Percentiles rank a stretch among this genome's conserved stretches.
phyloP scores from a whole-genome alignment of 2,113 vertebrate genomes.

The Microtus richardsoni region DNA sequence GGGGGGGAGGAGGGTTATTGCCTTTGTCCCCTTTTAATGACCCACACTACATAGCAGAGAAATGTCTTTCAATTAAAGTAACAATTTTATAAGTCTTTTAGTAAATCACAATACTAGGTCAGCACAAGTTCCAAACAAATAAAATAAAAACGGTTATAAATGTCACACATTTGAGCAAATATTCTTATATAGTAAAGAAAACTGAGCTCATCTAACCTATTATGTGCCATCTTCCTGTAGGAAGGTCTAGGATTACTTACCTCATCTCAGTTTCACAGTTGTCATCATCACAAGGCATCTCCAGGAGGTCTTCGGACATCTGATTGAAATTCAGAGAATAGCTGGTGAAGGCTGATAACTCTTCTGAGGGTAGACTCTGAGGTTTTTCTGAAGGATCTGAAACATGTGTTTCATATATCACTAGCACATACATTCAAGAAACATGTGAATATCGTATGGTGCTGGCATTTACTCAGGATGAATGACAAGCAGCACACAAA shows the following conservation, averaged over 20 bases:
- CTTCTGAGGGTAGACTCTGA: constrained; percentile 42
- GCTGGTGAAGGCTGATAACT: constrained; percentile 18
- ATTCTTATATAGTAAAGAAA: not conserved
- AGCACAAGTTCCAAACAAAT: not conserved
- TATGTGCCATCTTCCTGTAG: not conserved
- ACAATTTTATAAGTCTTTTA: constrained; percentile 24
- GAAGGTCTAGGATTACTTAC: constrained; percentile 30
- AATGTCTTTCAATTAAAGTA: constrained; percentile 37
- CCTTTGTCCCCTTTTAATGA: constrained; percentile 19
- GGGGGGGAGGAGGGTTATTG: not conserved
- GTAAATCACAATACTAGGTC: constrained; percentile 34
- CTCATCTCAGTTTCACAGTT: not conserved
- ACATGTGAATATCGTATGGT: not conserved
- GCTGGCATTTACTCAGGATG: not conserved
- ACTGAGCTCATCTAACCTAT: not conserved
- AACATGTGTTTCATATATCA: constrained; percentile 65
- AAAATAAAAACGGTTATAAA: not conserved
- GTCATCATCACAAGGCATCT: rapidly evolving
- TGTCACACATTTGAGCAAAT: not conserved
- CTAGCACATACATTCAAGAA: constrained; percentile 43
- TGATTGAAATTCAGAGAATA: not conserved
- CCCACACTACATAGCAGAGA: not conserved
- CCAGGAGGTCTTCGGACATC: not conserved
- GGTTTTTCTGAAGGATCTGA: constrained; percentile 69
- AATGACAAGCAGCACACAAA: not conserved